A percentile compares a stretch with the other conserved stretches of the same genome.
These are phyloP conservation scores for Chrysopa pallens DNA, from an alignment of 1,140 invertebrate genomes.

Conservation along the genomic window DNA sequence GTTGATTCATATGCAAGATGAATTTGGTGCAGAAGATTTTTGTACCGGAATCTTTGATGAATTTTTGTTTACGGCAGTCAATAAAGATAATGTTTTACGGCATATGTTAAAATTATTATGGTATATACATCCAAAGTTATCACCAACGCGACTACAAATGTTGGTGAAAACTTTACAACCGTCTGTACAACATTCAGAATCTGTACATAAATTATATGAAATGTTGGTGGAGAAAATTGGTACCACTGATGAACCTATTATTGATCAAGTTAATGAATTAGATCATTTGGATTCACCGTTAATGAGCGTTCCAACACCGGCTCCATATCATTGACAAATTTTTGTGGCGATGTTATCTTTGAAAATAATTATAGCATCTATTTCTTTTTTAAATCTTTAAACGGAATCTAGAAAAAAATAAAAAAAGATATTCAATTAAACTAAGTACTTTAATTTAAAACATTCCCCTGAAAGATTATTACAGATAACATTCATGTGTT, in stretches of 20 bases:
- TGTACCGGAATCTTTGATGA: slow-evolving; percentile 93
- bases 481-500: too few species aligned
- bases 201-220: slow-evolving; percentile 63
- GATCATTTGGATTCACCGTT: slow-evolving; percentile 68
- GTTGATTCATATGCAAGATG: slow-evolving; percentile 76
- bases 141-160: slow-evolving; percentile 55
- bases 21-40: slow-evolving; percentile 86
- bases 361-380: too few species aligned
- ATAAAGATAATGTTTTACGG: slow-evolving; percentile 79
- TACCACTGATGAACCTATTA: slow-evolving; percentile 43
- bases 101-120: slow-evolving; percentile 84
- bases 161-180: slow-evolving; percentile 78
- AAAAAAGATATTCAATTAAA: too few species aligned
- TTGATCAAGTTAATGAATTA: slow-evolving; percentile 35
- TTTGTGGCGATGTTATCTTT: too few species aligned
- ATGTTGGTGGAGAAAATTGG: slow-evolving; percentile 60
- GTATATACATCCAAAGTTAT: slow-evolving; percentile 80
- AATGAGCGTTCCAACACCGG: slow-evolving; percentile 69
- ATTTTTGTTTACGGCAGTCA: slow-evolving; percentile 79
- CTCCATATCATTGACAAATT: slow-evolving; percentile 38
- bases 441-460: too few species aligned
- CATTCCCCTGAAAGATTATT: too few species aligned
- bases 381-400: too few species aligned
- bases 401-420: too few species aligned
- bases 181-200: slow-evolving; percentile 66